phyloP scores from a whole-genome alignment of 2,888 invertebrate species.

The Cataglyphis albicans region DNA sequence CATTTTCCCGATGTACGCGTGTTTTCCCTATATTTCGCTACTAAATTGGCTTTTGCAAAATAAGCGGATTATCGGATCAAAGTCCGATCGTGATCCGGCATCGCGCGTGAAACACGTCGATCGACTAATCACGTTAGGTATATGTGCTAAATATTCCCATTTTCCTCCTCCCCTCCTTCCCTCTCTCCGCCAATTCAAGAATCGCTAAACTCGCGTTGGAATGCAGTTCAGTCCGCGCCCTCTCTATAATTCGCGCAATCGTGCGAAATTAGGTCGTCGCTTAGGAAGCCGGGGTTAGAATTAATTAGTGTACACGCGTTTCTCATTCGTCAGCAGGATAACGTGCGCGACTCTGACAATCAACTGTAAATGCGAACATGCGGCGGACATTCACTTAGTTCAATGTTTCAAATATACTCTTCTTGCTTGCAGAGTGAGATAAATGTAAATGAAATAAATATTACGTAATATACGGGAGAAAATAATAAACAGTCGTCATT shows the following conservation, averaged over 20 bases:
- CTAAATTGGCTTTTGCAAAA: slow-evolving; percentile 47
- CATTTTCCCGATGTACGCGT: neutral
- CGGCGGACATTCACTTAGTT: neutral
- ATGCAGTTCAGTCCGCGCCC: slow-evolving; percentile 22
- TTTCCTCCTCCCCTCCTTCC: neutral
- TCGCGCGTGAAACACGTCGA: slow-evolving; percentile 29
- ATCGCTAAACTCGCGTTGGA: slow-evolving; percentile 27
- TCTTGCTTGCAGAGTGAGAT: neutral
- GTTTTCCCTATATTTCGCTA: slow-evolving; percentile 27
- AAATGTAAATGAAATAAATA: neutral
- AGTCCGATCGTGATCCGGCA: slow-evolving; percentile 25
- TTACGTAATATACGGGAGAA: neutral
- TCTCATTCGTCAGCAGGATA: slow-evolving; percentile 17
- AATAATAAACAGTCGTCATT: neutral
- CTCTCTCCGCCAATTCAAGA: neutral
- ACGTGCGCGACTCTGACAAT: slow-evolving; percentile 46
- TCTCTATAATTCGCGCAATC: slow-evolving; percentile 32
- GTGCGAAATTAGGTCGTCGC: slow-evolving; percentile 49
- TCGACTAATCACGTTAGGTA: slow-evolving; percentile 57
- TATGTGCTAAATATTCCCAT: slow-evolving; percentile 54
- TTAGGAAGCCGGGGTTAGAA: slow-evolving; percentile 44
- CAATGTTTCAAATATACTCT: slow-evolving; percentile 8
- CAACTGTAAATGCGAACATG: slow-evolving; percentile 16
- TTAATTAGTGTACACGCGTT: slow-evolving; percentile 51
- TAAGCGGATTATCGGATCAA: slow-evolving; percentile 49